These are phyloP conservation scores for Mythimna ferrago DNA, from an alignment of 2,888 invertebrate genomes.

Conservation along the genomic window DNA sequence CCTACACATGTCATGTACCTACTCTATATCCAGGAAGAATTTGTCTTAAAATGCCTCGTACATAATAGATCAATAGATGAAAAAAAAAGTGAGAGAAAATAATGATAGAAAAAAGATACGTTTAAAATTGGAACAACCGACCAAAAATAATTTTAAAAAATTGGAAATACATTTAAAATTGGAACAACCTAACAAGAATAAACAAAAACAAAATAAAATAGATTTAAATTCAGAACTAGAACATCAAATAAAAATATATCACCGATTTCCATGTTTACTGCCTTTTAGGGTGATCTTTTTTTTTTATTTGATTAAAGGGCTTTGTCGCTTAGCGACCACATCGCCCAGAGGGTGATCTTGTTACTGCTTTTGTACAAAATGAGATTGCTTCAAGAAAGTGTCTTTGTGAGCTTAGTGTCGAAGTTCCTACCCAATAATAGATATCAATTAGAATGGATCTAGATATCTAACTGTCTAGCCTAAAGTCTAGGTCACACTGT, in stretches of 20 bases:
- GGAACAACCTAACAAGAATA: neutral
- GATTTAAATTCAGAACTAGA: neutral
- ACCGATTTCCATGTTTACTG: too few species aligned
- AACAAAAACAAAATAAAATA: neutral
- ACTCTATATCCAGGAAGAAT: too few species aligned
- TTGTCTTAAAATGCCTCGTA: too few species aligned
- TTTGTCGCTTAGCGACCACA: too few species aligned
- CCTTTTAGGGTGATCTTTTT: neutral
- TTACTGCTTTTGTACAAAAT: neutral
- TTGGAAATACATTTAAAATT: too few species aligned
- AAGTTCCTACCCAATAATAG: neutral
- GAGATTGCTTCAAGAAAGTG: neutral
- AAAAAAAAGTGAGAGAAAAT: too few species aligned
- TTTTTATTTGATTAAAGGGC: too few species aligned
- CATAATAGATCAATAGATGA: too few species aligned
- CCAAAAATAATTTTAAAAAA: too few species aligned
- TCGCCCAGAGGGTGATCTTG: neutral
- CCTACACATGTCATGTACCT: too few species aligned
- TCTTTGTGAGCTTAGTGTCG: neutral
- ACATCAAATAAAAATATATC: neutral
- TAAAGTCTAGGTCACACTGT: conserved; percentile 34
- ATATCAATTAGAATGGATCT: conserved; percentile 35
- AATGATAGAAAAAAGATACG: too few species aligned
- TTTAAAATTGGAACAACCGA: too few species aligned
- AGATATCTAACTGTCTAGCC: conserved; percentile 36